These are phyloP conservation scores for Drosophila carrolli DNA, from an alignment of 1,140 invertebrate species.

Conservation along the genomic window DNA sequence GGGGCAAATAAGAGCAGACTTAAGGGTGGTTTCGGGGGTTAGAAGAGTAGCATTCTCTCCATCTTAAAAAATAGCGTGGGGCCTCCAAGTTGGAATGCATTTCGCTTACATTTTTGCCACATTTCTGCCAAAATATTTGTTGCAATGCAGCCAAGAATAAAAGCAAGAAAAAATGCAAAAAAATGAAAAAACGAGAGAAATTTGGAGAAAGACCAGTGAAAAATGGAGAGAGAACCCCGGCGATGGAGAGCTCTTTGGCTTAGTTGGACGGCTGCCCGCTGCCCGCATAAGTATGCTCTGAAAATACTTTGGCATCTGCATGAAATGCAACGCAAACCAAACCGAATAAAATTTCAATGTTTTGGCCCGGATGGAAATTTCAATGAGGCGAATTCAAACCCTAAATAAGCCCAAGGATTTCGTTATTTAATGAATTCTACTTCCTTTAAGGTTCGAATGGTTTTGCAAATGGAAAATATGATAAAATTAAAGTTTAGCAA, in stretches of 20 bases:
- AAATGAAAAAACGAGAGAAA: not conserved
- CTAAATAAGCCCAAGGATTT: conserved; percentile 16
- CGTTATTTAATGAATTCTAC: too few species aligned
- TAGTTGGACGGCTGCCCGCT: conserved; percentile 49
- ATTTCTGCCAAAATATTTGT: conserved; percentile 67
- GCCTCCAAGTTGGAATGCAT: conserved; percentile 38
- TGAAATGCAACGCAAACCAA: conserved; percentile 18
- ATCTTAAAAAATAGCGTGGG: not conserved
- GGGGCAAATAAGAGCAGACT: not conserved
- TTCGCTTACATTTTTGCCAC: conserved; percentile 73
- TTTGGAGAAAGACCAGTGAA: conserved; percentile 7
- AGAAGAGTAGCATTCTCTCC: not conserved
- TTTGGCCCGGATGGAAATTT: not conserved
- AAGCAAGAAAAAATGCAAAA: not conserved
- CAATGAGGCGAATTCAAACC: conserved; percentile 6
- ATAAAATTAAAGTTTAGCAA: not conserved
- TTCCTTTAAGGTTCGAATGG: too few species aligned
- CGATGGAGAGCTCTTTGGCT: conserved; percentile 46
- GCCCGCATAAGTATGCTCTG: conserved; percentile 44
- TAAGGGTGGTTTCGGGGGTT: not conserved
- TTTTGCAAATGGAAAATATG: too few species aligned
- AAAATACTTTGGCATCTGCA: conserved; percentile 45
- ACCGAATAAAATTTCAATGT: conserved; percentile 42
- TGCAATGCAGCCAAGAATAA: conserved; percentile 42
- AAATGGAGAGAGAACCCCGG: not conserved